Evolutionary conservation across 1,140 invertebrate genomes (phyloP).

Genomic region (Muscidifurax raptorellus): DNA sequence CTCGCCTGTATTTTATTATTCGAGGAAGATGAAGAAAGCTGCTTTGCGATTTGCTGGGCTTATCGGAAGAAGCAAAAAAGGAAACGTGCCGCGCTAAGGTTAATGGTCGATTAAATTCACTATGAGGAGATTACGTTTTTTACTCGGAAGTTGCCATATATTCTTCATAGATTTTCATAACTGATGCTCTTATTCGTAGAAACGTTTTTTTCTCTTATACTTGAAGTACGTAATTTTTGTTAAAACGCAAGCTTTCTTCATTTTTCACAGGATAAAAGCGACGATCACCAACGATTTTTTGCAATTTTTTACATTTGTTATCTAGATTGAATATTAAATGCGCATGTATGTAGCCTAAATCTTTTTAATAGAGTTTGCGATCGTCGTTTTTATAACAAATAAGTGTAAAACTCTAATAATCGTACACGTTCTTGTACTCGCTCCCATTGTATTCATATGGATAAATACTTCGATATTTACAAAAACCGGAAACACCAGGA

Average conservation of each 20-base stretch:
- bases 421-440: slow-evolving; percentile 38
- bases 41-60: slow-evolving; percentile 33
- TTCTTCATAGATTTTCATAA: no score
- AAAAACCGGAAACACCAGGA: slow-evolving; percentile 69
- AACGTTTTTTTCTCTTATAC: no score
- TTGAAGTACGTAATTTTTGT: no score
- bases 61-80: not conserved
- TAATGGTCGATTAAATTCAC: not conserved
- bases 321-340: not conserved
- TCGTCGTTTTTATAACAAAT: slow-evolving; percentile 42
- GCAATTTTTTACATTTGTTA: not conserved
- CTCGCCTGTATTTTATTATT: not conserved
- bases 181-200: no score
- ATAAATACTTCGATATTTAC: slow-evolving; percentile 53
- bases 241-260: slow-evolving; percentile 23
- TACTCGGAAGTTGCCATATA: no score
- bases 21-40: slow-evolving; percentile 3
- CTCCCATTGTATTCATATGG: slow-evolving; percentile 21
- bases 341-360: not conserved
- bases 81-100: not conserved
- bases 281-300: slow-evolving; percentile 7
- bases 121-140: no score
- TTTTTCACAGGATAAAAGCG: slow-evolving; percentile 11
- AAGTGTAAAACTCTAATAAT: slow-evolving; percentile 22
- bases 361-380: not conserved